Conservation (phyloP, 2,113 vertebrate species). For the Leiothrix lutea region DNA sequence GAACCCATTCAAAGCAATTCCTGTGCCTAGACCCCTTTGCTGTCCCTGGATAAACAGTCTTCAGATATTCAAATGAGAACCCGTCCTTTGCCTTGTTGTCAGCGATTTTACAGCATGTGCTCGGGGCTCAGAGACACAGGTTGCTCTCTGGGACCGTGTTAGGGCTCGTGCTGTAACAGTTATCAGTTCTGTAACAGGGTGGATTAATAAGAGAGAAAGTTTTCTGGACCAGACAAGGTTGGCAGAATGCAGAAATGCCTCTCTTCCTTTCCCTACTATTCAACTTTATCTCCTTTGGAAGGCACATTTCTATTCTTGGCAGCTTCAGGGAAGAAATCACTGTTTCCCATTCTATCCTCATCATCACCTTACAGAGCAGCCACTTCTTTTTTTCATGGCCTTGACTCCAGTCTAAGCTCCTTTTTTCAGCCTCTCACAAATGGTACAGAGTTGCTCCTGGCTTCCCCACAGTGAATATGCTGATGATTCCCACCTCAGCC, state of each 20-base stretch:
- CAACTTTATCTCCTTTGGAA: not conserved
- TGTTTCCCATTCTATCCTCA: not conserved
- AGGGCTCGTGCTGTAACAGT: not conserved
- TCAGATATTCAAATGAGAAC: not conserved
- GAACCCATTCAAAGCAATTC: too few species aligned
- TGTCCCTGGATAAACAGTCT: not conserved
- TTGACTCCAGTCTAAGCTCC: not conserved
- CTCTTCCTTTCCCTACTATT: not conserved
- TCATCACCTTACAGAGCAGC: not conserved
- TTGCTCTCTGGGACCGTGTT: not conserved
- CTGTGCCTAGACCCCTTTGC: not conserved
- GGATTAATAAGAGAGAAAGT: not conserved
- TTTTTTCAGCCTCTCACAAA: not conserved
- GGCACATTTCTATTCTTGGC: not conserved
- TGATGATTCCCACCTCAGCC: not conserved
- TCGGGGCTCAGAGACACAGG: not conserved
- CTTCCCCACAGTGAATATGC: fast-evolving
- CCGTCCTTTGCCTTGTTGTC: not conserved
- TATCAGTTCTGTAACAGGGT: not conserved
- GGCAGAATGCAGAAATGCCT: not conserved
- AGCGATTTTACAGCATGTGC: not conserved
- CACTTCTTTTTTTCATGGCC: not conserved
- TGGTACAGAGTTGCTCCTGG: not conserved
- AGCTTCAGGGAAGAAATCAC: not conserved
- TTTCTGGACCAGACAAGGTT: not conserved